Evolutionary conservation across 2,797 vertebrate genomes (phyloP).

Genomic region (Enteromius radiatus): DNA sequence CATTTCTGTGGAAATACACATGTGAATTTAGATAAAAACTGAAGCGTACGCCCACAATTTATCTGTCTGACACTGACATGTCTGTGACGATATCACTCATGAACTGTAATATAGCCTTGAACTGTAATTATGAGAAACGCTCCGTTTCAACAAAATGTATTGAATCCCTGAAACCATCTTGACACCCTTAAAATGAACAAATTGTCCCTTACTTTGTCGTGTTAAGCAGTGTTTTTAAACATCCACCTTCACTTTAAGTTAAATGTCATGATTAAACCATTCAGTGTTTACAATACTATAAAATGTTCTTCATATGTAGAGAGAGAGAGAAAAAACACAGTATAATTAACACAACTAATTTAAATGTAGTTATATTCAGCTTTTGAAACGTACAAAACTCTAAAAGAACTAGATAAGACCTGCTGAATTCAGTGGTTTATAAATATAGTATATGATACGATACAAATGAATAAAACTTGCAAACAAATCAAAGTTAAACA

Average conservation of each 20-base stretch:
- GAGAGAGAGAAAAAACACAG: neutral
- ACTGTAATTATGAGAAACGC: neutral
- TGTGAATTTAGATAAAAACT: conserved; percentile 36
- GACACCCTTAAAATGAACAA: neutral
- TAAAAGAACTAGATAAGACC: neutral
- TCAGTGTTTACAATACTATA: neutral
- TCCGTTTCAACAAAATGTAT: neutral
- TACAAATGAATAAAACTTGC: neutral
- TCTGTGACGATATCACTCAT: conserved; percentile 11
- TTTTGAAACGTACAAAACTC: neutral
- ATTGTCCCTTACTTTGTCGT: too few relatives aligned
- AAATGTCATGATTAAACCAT: neutral
- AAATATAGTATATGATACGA: neutral
- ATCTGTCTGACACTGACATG: conserved; percentile 1
- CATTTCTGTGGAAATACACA: conserved; percentile 10
- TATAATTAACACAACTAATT: neutral
- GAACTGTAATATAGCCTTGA: neutral
- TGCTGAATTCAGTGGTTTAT: neutral
- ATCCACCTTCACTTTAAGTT: neutral
- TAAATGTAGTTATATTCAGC: neutral
- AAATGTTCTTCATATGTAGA: neutral
- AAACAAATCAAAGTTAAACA: neutral
- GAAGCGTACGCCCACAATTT: too few relatives aligned
- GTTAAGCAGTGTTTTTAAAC: neutral
- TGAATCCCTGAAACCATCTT: neutral